Percentiles rank a stretch among this genome's conserved stretches.
Conservation (phyloP, 2,888 invertebrate genomes). For the Limnephilus marmoratus region DNA sequence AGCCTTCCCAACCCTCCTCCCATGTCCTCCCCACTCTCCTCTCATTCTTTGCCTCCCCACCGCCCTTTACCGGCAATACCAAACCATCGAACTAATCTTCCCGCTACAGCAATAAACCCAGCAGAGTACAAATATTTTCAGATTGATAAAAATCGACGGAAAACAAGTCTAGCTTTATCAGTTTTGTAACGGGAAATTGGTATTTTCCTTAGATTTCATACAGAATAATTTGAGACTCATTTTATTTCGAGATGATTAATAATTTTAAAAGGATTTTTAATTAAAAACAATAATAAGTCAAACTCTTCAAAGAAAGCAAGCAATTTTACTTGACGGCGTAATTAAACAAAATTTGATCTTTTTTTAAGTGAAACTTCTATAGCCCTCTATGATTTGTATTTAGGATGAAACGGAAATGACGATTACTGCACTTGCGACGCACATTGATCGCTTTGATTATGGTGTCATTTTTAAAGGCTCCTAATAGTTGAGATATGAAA, state of each 20-base stretch:
- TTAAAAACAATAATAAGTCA: background rate
- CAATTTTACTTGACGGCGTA: too few relatives aligned
- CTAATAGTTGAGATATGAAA: too few relatives aligned
- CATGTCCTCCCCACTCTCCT: background rate
- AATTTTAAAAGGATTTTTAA: background rate
- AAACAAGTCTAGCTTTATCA: background rate
- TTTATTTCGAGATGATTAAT: background rate
- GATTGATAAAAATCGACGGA: background rate
- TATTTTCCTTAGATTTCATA: background rate
- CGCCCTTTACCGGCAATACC: background rate
- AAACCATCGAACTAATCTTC: background rate
- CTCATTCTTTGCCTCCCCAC: background rate
- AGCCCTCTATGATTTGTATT: too few relatives aligned
- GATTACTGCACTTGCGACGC: too few relatives aligned
- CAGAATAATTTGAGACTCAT: background rate
- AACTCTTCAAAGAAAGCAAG: too few relatives aligned
- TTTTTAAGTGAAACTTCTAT: too few relatives aligned
- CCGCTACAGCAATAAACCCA: background rate
- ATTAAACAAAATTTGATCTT: too few relatives aligned
- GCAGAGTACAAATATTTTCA: background rate
- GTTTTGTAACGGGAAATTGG: background rate
- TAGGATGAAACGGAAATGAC: too few relatives aligned
- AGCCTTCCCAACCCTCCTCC: background rate
- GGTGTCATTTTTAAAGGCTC: too few relatives aligned
- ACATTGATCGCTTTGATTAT: too few relatives aligned